Evolutionary conservation across 1,140 invertebrate genomes (phyloP), one percentile per base, ranked within the genome.

Genomic region (Galendromus occidentalis): DNA sequence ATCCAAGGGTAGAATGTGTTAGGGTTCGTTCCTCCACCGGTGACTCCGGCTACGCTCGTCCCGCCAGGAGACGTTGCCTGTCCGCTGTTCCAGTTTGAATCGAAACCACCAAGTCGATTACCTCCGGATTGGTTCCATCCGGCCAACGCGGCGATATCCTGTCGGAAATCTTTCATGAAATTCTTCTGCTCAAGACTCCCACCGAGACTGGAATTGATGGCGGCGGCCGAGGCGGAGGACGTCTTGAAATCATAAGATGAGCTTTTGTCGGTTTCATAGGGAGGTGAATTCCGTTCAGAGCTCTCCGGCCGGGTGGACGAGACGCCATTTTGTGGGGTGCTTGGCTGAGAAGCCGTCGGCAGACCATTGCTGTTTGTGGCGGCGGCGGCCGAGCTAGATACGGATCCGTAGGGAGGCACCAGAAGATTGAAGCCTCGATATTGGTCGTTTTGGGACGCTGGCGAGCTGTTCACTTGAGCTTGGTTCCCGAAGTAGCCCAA

Each of bases 1-100:
- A 93, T 93, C 90, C 90, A 92, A 69, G 90, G 90, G 80, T 93
- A 93, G 80, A 93, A 92, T 73, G 88, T 91, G 77, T 87, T 90
- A 72, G 77, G 75, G 88, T 86, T 70, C 87, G 83, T 76, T 87
- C 84, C 84, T 51, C 75, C 70, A 51, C 73, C 70, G 47, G 85
- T 81, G 66, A 73, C 71, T 67, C 85, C 81, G 64, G 85, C 51
- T 29, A 59, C 51, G 51, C 51, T 25, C 25, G 51, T 59, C 14
- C 25, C 51, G 33, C 51, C 51, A 17, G 51, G 51, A 17, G 51
- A 59, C 25, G 14, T 33, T 17, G 51, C 14, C 20, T 59, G 51
- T 4, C 51, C 51, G 2, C 51, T 9, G 51, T 25, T 59, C 51
- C 51, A 59, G 51, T 59, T 59, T 1, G 51, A 59, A 9, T 59